Conservation (phyloP, 1,140 invertebrate species). For the Wasmannia auropunctata region DNA sequence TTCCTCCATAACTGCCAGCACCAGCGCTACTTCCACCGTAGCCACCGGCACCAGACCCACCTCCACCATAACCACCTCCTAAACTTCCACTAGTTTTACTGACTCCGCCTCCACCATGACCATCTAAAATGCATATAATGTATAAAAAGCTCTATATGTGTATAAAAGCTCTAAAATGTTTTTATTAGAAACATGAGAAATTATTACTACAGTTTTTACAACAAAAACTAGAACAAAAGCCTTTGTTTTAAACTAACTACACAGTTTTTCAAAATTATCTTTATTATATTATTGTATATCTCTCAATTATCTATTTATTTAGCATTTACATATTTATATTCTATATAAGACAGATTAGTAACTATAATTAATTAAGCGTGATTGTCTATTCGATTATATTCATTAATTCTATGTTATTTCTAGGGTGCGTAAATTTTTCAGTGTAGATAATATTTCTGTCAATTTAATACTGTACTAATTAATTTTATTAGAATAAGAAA, state of each 20-base stretch:
- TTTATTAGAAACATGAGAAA: neutral
- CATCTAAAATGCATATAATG: conserved; percentile 7
- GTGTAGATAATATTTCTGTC: neutral
- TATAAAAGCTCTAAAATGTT: neutral
- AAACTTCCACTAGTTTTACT: neutral
- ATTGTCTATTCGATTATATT: neutral
- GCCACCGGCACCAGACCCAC: neutral
- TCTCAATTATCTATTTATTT: neutral
- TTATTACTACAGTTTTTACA: conserved; percentile 2
- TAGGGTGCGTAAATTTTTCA: neutral
- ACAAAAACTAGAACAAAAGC: neutral
- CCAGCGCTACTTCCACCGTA: conserved; percentile 23
- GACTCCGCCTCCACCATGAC: neutral
- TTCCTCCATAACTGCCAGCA: neutral
- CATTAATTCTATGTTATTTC: neutral
- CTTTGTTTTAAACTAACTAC: neutral
- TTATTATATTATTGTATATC: neutral
- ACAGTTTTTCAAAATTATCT: neutral
- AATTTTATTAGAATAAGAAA: neutral
- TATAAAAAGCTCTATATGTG: neutral
- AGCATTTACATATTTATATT: neutral
- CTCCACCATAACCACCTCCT: conserved; percentile 20
- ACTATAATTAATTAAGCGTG: neutral
- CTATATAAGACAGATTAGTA: neutral
- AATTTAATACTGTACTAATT: neutral